Conservation (phyloP, 2,113 vertebrate species). For the Tautogolabrus adspersus region DNA sequence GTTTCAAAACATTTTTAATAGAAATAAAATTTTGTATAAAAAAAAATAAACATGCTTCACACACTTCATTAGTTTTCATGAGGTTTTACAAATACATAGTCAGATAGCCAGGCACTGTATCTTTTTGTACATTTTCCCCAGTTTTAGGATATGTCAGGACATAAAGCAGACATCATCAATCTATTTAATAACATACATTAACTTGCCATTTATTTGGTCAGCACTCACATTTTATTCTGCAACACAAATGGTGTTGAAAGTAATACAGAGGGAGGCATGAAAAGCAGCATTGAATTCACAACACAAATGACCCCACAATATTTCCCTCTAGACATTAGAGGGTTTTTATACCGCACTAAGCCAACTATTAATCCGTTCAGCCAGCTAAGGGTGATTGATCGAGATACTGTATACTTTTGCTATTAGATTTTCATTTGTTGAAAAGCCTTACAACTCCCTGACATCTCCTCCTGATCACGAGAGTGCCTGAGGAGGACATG, state of each 20-base stretch:
- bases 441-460: constrained; percentile 63
- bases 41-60: constrained; percentile 93
- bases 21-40: constrained; percentile 92
- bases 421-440: constrained; percentile 69
- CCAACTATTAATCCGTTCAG: constrained; percentile 65
- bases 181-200: constrained; percentile 93
- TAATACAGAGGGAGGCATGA: constrained; percentile 74
- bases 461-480: constrained; percentile 46
- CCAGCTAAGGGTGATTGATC: constrained; percentile 63
- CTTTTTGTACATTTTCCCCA: constrained; percentile 75
- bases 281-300: constrained; percentile 80
- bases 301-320: constrained; percentile 78
- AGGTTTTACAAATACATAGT: constrained; percentile 86
- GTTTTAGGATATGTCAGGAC: constrained; percentile 89
- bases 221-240: constrained; percentile 92
- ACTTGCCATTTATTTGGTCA: constrained; percentile 93
- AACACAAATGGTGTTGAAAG: constrained; percentile 83
- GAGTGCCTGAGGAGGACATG: constrained; percentile 66
- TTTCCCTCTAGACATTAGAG: constrained; percentile 64
- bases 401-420: constrained; percentile 61
- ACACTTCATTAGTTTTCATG: constrained; percentile 88
- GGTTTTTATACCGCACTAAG: constrained; percentile 63
- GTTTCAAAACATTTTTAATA: constrained; percentile 98
- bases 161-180: constrained; percentile 92
- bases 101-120: constrained; percentile 98